Evolutionary conservation across 2,113 vertebrate genomes (phyloP).

Genomic region (Cochlearius cochlearius): DNA sequence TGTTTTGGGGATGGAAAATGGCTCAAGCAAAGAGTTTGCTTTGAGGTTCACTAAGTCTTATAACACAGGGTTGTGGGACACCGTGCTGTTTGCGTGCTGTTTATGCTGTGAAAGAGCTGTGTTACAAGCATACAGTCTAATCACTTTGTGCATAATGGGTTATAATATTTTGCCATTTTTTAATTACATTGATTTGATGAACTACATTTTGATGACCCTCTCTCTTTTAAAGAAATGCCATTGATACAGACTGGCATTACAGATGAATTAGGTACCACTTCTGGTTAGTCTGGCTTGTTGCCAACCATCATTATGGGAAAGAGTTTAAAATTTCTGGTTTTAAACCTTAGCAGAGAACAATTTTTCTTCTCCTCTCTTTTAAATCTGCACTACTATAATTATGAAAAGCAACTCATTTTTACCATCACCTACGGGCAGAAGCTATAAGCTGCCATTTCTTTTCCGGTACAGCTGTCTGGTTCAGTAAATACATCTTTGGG

Average conservation of each 20-base stretch:
- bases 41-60: background rate
- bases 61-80: background rate
- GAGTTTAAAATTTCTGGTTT: background rate
- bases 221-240: background rate
- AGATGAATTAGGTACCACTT: background rate
- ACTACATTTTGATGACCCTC: background rate
- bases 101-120: background rate
- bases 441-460: background rate
- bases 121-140: background rate
- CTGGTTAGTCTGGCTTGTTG: background rate
- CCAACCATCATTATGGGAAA: background rate
- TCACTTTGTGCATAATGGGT: background rate
- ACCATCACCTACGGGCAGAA: background rate
- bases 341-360: background rate
- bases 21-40: background rate
- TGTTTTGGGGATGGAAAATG: background rate
- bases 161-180: background rate
- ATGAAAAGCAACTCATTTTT: background rate
- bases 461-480: slow-evolving; percentile 37
- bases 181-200: background rate
- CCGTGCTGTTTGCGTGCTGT: fast-evolving
- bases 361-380: background rate
- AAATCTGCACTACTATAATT: background rate
- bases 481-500: slow-evolving; percentile 7
- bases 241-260: background rate